Evolutionary conservation across 2,888 invertebrate species (phyloP).

Genomic region (Listrodromus nycthemerus): DNA sequence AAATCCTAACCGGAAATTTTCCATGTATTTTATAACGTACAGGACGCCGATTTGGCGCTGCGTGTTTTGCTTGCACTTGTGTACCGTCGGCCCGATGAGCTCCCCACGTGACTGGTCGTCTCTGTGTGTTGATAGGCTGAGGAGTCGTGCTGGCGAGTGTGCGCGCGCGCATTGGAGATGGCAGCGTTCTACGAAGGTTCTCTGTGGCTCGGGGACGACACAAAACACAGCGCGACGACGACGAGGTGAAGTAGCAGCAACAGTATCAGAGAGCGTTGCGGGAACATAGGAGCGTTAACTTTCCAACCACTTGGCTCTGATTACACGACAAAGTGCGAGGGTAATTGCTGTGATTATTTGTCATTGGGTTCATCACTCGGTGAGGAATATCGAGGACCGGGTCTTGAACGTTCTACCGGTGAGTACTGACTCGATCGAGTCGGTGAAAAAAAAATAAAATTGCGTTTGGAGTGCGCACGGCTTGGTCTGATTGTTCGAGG

Average conservation of each 20-base stretch:
- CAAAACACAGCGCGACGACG: constrained; percentile 17
- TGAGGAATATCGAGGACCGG: constrained; percentile 15
- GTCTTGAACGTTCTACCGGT: constrained; percentile 47
- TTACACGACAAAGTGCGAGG: constrained; percentile 60
- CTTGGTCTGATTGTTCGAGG: constrained; percentile 3
- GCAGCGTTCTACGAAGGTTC: not conserved
- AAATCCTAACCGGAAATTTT: not conserved
- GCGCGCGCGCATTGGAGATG: constrained; percentile 46
- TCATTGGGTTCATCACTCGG: constrained; percentile 49
- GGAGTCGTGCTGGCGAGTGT: constrained; percentile 2
- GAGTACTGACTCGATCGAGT: constrained; percentile 41
- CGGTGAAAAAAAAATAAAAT: not conserved
- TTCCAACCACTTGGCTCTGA: constrained; percentile 58
- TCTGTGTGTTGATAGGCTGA: not conserved
- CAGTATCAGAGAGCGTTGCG: constrained; percentile 25
- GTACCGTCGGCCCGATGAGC: not conserved
- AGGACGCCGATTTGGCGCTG: not conserved
- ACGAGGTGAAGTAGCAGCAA: not conserved
- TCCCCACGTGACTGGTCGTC: not conserved
- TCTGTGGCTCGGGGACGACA: constrained; percentile 11
- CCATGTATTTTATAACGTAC: not conserved
- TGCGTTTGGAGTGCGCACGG: not conserved
- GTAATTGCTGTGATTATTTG: constrained; percentile 64
- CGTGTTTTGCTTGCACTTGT: not conserved
- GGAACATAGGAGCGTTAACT: constrained; percentile 28